phyloP scores from a whole-genome alignment of 2,888 invertebrate genomes.

The Nycteola revayana region DNA sequence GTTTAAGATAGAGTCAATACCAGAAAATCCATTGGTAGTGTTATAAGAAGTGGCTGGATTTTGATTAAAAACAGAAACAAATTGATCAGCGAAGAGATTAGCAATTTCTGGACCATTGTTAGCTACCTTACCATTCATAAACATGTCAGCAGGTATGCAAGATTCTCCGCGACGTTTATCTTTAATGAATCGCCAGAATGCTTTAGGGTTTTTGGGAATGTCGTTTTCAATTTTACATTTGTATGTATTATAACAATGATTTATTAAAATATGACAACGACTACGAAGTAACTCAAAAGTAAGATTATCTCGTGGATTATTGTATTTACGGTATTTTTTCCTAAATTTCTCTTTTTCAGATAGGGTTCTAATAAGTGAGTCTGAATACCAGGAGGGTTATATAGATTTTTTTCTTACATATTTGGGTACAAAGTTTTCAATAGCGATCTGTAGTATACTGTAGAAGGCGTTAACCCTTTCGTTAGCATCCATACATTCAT shows the following conservation, averaged over 20 bases:
- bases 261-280: slow-evolving; percentile 1
- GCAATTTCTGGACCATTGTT: no score
- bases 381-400: slow-evolving; percentile 2
- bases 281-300: slow-evolving; percentile 1
- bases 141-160: slow-evolving; percentile 1
- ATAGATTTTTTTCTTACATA: slow-evolving; percentile 1
- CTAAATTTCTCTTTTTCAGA: no score
- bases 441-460: not conserved
- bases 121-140: not conserved
- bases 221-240: slow-evolving; percentile 2
- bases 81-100: no score
- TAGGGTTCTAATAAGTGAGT: no score
- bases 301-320: slow-evolving; percentile 1
- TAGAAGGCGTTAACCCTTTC: slow-evolving; percentile 3
- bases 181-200: no score
- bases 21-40: no score
- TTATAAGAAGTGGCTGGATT: no score
- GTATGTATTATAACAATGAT: slow-evolving; percentile 1
- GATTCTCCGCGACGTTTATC: no score
- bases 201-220: no score
- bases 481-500: slow-evolving; percentile 1
- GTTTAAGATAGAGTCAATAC: no score
- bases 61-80: no score
- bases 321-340: not conserved
- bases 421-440: no score